Base-by-base conservation (phyloP, 2,797 vertebrate genomes). In the Rhinichthys osculus region DNA sequence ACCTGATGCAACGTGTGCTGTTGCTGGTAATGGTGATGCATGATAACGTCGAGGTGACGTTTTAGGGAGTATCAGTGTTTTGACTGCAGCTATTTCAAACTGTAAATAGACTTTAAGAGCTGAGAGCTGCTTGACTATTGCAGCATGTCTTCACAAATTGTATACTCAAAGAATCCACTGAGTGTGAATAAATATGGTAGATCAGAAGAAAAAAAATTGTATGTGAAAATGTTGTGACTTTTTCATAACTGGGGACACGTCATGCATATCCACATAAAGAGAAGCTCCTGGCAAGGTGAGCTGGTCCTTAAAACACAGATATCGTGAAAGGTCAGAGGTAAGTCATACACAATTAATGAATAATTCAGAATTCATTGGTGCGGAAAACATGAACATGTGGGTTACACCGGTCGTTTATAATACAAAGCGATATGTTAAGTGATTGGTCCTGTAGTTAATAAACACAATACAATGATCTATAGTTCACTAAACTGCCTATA, bases 31-130 rank as follows among this genome's bases (percentile, higher is more conserved):
- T 35, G 10, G 62, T 27, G 8, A 2, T 33, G 19, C 5, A 62
- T 16, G 30, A 35, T 33, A 0, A 27, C 21, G n/a, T 23, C 47
- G 21, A 42, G 35, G 38, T 38, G 16, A 72, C 2, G n/a, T n/a
- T 59, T 57, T 38, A 17, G 59, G 13, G 30, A 21, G 72, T 70
- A 50, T 88, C 83, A 42, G 42, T 82, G 44, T 85, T 86, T 80
- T 74, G 59, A 70, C 42, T 80, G n/a, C 35, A 10, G 9, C 16
- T 23, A n/a, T 67, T 42, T 78, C 47, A 57, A 17, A 59, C n/a
- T 35, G 38, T 69, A 35, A 54, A 82, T 57, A 77, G 47, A 33
- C 38, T 47, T 1, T 50, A 44, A 11, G 3, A 42, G 30, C 38
- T 67, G 21, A n/a, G 23, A 59, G 14, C 19, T 76, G 27, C 4